These are phyloP conservation scores for Heliconius hermathena DNA, from an alignment of 1,140 invertebrate species.

Conservation along the genomic window DNA sequence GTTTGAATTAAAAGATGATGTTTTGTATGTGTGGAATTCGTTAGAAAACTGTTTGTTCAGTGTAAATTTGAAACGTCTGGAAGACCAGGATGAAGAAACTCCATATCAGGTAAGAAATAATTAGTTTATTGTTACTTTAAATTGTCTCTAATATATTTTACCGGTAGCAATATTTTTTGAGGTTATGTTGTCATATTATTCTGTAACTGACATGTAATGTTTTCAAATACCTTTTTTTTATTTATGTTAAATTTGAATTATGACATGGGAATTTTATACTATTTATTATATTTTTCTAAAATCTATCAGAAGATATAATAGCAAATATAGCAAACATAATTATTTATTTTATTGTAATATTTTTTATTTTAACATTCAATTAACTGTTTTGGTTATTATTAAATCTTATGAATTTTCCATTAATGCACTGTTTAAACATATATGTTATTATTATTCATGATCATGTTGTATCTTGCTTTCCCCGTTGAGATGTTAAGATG, in stretches of 20 bases:
- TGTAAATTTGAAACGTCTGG: constrained; percentile 83
- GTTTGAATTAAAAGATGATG: constrained; percentile 84
- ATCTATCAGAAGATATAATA: too few species aligned
- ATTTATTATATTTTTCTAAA: not conserved
- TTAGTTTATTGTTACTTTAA: not conserved
- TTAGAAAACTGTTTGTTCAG: constrained; percentile 84
- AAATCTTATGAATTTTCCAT: too few species aligned
- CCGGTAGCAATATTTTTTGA: constrained; percentile 28
- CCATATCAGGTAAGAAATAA: constrained; percentile 82
- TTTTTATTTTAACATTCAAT: not conserved
- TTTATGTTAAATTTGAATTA: not conserved
- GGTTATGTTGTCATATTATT: constrained; percentile 32
- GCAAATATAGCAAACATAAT: not conserved
- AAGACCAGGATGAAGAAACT: constrained; percentile 77
- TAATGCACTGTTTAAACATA: too few species aligned
- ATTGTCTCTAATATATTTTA: not conserved
- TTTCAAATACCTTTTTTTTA: not conserved
- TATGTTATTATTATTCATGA: too few species aligned
- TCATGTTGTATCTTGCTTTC: too few species aligned
- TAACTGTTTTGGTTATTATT: not conserved
- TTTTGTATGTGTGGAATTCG: constrained; percentile 85
- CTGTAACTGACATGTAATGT: not conserved
- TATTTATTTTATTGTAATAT: not conserved
- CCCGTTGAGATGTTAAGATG: too few species aligned
- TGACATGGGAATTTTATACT: not conserved